Conservation (phyloP, 2,888 invertebrate species). For the Lepidocyrtoides sp. region DNA sequence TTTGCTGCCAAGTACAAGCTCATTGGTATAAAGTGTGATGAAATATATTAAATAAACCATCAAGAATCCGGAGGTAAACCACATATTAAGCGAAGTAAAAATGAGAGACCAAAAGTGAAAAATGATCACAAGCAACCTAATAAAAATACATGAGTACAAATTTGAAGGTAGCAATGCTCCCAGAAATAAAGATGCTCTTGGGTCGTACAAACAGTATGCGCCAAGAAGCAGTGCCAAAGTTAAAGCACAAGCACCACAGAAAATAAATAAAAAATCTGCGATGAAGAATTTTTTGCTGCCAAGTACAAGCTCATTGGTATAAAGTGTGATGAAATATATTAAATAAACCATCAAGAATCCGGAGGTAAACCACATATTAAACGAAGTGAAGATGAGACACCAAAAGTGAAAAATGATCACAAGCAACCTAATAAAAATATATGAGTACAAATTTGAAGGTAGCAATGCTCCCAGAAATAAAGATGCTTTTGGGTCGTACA, state of each 20-base stretch:
- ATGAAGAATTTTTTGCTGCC: not conserved
- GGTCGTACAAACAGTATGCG: not conserved
- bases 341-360: not conserved
- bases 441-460: not conserved
- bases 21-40: not conserved
- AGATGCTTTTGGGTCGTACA: not conserved
- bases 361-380: not conserved
- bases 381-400: not conserved
- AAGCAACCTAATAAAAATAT: not conserved
- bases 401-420: not conserved
- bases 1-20: not conserved
- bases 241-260: no score
- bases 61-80: not conserved
- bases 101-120: not conserved
- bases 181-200: not conserved
- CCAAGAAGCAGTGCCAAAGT: no score
- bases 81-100: not conserved
- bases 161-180: not conserved
- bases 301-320: not conserved
- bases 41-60: not conserved
- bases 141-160: not conserved
- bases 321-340: not conserved
- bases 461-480: not conserved
- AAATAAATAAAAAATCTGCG: no score
- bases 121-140: not conserved